Evolutionary conservation across 2,888 invertebrate species (phyloP), one percentile per base, ranked within the genome.

Genomic region (Fragum fragum): DNA sequence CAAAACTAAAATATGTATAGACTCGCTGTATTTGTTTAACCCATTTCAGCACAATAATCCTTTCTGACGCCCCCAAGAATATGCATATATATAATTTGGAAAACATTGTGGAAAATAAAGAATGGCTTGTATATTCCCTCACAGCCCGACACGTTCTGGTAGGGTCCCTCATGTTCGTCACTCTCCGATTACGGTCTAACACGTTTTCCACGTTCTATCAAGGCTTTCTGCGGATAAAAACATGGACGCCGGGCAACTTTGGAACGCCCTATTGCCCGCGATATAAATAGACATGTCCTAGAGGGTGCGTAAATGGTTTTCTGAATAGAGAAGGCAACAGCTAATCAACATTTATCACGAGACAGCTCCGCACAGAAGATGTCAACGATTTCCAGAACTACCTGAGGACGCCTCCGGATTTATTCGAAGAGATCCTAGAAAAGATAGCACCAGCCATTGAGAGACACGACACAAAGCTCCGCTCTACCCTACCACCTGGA

Each of bases 381-480:
- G 59, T 39, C 21, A 73, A 39, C 29, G 69, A 36, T 23, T 68
- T 73, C 39, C 73, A 73, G 21, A 73, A 73, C 42, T 73, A 73
- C 23, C 73, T 11, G 26, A 73, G 73, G 59, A 73, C 59, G 73
- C 73, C 57, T 28, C 73, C 59, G 47, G 73, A 52, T 18, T 52
- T 73, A 23, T 73, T 63, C 32, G 73, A 73, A 9, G 42, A 42
- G 42, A 42, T 42, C 42, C 42, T 42, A 16, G 42, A 42, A 42
- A 42, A 16, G 16, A 21, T 61, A 26, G 59, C 73, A 73, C 73
- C 73, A 73, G 61, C 55, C 23, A 66, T 68, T 55, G 57, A 72
- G 57, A 72, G 72, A 29, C 72, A 72, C 7, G 72, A 72, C 72
- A 72, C 72, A 32, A 72, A 61, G 42, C 59, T 73, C 47, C 73